phyloP scores from a whole-genome alignment of 2,113 vertebrate genomes.

The Atrichornis clamosus region DNA sequence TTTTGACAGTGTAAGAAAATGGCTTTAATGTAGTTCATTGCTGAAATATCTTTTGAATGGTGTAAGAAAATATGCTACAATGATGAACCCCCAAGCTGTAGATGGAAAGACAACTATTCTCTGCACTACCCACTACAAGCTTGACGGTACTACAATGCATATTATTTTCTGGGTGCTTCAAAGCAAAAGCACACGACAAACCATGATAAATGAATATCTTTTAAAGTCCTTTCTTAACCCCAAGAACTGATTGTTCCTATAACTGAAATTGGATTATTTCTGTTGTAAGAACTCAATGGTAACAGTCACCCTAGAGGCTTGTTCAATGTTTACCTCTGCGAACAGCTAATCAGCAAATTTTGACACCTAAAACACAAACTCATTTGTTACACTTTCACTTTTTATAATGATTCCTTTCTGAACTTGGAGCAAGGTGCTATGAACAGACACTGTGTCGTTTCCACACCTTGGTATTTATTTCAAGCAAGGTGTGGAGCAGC shows the following conservation, averaged over 20 bases:
- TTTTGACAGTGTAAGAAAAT: slow-evolving; percentile 1
- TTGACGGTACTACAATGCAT: neutral
- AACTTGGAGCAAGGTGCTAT: neutral
- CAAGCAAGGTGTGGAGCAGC: neutral
- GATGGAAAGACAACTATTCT: slow-evolving; percentile 21
- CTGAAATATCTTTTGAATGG: neutral
- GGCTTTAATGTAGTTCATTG: neutral
- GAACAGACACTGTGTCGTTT: neutral
- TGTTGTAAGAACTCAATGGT: neutral
- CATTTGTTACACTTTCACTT: neutral
- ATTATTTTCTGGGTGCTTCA: slow-evolving; percentile 30
- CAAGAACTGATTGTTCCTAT: neutral
- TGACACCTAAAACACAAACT: neutral
- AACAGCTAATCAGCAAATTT: neutral
- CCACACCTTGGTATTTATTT: neutral
- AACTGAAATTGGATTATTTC: slow-evolving; percentile 2
- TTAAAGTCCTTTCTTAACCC: neutral
- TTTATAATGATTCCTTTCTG: neutral
- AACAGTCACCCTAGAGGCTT: neutral
- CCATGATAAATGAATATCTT: neutral
- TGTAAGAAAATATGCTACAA: slow-evolving; percentile 16
- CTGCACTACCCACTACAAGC: neutral
- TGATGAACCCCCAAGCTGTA: neutral
- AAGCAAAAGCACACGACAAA: neutral
- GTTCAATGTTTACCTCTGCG: neutral